Evolutionary conservation across 1,140 invertebrate species (phyloP).

Genomic region (Homalodisca vitripennis): DNA sequence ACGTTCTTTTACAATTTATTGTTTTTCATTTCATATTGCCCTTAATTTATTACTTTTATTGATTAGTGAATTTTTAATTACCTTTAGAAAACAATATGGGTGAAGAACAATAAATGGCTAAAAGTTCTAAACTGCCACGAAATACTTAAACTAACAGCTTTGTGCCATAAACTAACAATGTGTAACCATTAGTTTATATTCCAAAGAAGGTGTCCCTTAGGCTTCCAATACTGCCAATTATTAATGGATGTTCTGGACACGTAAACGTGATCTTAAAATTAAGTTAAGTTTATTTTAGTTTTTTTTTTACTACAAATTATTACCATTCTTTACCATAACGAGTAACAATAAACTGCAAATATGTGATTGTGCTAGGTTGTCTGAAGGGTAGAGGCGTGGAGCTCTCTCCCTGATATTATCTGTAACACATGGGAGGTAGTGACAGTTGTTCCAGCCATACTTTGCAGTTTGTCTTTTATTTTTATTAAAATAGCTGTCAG

Average conservation of each 20-base stretch:
- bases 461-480: neutral
- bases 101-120: neutral
- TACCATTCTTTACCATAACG: neutral
- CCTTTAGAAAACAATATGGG: neutral
- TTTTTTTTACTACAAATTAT: neutral
- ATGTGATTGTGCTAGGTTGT: too few species aligned
- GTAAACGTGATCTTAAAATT: neutral
- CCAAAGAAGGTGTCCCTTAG: constrained; percentile 16
- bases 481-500: neutral
- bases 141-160: constrained; percentile 1
- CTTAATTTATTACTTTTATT: constrained; percentile 18
- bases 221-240: constrained; percentile 15
- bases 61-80: neutral
- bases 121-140: constrained; percentile 10
- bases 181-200: constrained; percentile 19
- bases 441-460: neutral
- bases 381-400: too few species aligned
- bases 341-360: too few species aligned
- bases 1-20: constrained; percentile 9
- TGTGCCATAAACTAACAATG: constrained; percentile 12
- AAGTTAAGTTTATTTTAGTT: neutral
- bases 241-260: neutral
- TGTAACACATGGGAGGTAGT: too few species aligned
- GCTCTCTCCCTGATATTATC: too few species aligned
- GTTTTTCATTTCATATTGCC: constrained; percentile 12